Percentiles rank a stretch among this genome's conserved stretches.
phyloP scores from a whole-genome alignment of 2,888 invertebrate species.

The Hemicrepidius hirtus region DNA sequence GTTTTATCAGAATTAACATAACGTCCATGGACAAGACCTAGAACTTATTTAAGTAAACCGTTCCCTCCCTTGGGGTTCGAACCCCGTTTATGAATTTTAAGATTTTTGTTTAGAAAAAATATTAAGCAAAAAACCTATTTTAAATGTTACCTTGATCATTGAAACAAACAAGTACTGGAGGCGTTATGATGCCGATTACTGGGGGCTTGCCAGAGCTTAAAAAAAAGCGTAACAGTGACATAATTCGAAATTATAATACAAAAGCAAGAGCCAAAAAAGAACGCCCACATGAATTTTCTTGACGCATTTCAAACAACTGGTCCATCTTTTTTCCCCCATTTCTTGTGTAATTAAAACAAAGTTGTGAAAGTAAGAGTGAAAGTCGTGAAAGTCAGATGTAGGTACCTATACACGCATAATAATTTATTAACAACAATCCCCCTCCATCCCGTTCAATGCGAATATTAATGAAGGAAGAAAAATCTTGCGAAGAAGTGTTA shows the following conservation, averaged over 20 bases:
- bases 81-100: too few species aligned
- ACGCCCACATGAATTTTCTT: constrained; percentile 24
- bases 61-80: too few species aligned
- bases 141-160: constrained; percentile 1
- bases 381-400: constrained; percentile 59
- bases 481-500: background rate
- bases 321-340: constrained; percentile 4
- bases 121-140: background rate
- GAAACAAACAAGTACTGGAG: constrained; percentile 7
- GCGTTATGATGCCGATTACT: constrained; percentile 31
- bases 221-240: constrained; percentile 40
- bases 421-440: constrained; percentile 16
- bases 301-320: constrained; percentile 14
- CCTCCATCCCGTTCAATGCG: background rate
- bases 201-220: constrained; percentile 46
- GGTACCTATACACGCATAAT: constrained; percentile 28
- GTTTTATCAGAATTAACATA: too few species aligned
- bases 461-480: constrained; percentile 29
- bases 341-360: constrained; percentile 28
- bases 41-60: too few species aligned
- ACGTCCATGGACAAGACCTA: too few species aligned
- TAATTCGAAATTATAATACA: constrained; percentile 38
- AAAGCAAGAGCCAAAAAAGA: constrained; percentile 16
- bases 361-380: constrained; percentile 60
- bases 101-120: too few species aligned